Evolutionary conservation across 1,140 invertebrate genomes (phyloP), one percentile per base, ranked within the genome.

Genomic region (Trichonephila clavipes): DNA sequence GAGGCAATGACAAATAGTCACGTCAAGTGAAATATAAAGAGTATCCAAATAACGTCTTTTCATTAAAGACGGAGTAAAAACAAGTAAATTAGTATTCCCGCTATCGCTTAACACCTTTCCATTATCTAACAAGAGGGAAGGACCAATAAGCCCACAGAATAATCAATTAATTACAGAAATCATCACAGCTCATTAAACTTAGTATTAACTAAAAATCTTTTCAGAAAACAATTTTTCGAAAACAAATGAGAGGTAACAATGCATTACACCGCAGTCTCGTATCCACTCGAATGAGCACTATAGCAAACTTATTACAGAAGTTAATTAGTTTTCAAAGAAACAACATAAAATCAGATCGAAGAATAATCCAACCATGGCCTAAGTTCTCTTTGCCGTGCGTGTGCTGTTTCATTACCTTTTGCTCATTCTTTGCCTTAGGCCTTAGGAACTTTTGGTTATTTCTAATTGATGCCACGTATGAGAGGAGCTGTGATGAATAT

Each of bases 311-410:
- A 92, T 92, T 92, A 92, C 83, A 87, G 85, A 92, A 92, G 91
- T 92, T 92, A 92, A 92, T 92, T 92, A 92, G 91, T 92, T 92
- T 92, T 87, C 82, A 92, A 92, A 92, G 91, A 92, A 92, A 86
- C 91, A 92, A 92, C 91, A 87, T 87, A 92, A 92, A 92, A 92
- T 92, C 83, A 92, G 83, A 92, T 92, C 91, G 91, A 92, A 87
- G 83, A 92, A 77, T 92, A 82, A 92, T 87, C 66, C 91, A 69
- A 87, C 28, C 91, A 61, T 77, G 64, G 59, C 34, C 18, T n/a
- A 64, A 83, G 69, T 62, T 91, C 34, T 40, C 69, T 64, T 89
- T 44, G 61, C 44, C 21, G 81, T 86, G 59, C 90, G 81, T 85
- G 90, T 85, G 59, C 85, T 92, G 44, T 92, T 92, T 92, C 91